Evolutionary conservation across 2,113 vertebrate species (phyloP).

Genomic region (Oceanites oceanicus): DNA sequence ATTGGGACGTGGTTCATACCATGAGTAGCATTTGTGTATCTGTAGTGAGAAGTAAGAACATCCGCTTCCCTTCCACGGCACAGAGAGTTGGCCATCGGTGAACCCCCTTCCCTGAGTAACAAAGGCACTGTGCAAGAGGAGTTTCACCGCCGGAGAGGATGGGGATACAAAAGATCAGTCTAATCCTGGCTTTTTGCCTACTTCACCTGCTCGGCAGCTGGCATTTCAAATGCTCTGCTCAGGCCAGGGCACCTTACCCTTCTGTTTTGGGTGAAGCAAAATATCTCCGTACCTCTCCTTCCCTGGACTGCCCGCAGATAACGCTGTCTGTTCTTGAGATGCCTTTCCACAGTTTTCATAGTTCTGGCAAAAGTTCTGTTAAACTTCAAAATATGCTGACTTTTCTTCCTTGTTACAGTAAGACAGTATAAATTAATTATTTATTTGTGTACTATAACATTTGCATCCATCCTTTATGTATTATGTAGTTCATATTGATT

Average conservation of each 20-base stretch:
- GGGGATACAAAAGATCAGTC: not conserved
- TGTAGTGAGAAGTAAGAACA: not conserved
- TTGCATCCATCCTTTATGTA: slow-evolving; percentile 64
- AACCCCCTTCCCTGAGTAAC: not conserved
- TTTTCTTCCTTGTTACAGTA: slow-evolving; percentile 65
- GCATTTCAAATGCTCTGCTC: not conserved
- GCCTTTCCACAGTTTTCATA: slow-evolving; percentile 10
- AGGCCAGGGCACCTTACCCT: not conserved
- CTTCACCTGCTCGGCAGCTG: not conserved
- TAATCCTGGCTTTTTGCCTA: not conserved
- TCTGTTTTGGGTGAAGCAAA: not conserved
- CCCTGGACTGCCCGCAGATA: not conserved
- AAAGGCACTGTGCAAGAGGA: not conserved
- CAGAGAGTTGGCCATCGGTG: no score
- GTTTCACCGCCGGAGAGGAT: not conserved
- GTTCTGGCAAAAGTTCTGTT: slow-evolving; percentile 33
- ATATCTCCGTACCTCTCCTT: not conserved
- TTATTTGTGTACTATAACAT: slow-evolving; percentile 70
- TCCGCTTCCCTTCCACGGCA: not conserved
- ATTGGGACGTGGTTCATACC: not conserved
- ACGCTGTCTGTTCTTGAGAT: not conserved
- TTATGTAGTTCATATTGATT: slow-evolving; percentile 74
- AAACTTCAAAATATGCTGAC: slow-evolving; percentile 72
- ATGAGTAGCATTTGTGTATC: not conserved
- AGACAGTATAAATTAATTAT: slow-evolving; percentile 71